Conservation (phyloP, 2,888 invertebrate species). For the Tolmerus cingulatus region DNA sequence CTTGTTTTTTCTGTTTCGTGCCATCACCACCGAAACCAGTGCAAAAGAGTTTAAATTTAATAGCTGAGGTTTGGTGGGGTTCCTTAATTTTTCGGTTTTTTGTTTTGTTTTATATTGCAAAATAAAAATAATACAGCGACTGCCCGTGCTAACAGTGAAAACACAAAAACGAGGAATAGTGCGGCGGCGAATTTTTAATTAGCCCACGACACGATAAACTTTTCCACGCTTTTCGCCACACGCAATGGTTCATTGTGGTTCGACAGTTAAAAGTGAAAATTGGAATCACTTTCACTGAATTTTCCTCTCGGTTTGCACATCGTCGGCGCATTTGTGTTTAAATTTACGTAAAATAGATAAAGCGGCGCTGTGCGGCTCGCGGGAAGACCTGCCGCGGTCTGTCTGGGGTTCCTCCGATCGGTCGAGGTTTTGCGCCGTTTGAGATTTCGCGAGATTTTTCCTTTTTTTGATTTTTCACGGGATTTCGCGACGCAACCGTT, state of each 20-base stretch:
- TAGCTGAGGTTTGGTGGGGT: background rate
- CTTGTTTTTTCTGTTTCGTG: background rate
- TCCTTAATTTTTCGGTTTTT: too few species aligned
- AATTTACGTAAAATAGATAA: conserved; percentile 31
- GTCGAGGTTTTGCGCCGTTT: background rate
- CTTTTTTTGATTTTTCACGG: background rate
- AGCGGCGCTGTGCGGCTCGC: background rate
- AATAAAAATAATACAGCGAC: background rate
- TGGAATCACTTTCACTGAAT: conserved; percentile 43
- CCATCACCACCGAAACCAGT: background rate
- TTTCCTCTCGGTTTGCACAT: conserved; percentile 18
- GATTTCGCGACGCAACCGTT: background rate
- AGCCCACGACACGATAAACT: conserved; percentile 37
- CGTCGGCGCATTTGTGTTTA: conserved; percentile 3
- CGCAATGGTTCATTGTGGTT: conserved; percentile 42
- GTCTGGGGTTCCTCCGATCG: background rate
- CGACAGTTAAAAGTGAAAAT: conserved; percentile 42
- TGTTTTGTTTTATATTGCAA: background rate
- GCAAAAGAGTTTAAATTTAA: background rate
- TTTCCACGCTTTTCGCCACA: conserved; percentile 40
- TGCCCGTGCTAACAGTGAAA: background rate
- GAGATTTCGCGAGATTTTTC: background rate
- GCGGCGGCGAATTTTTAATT: conserved; percentile 28
- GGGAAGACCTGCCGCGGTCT: background rate
- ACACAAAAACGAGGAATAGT: conserved; percentile 21